Base-by-base conservation (phyloP, 2,797 vertebrate species). In the Danionella dracula region DNA sequence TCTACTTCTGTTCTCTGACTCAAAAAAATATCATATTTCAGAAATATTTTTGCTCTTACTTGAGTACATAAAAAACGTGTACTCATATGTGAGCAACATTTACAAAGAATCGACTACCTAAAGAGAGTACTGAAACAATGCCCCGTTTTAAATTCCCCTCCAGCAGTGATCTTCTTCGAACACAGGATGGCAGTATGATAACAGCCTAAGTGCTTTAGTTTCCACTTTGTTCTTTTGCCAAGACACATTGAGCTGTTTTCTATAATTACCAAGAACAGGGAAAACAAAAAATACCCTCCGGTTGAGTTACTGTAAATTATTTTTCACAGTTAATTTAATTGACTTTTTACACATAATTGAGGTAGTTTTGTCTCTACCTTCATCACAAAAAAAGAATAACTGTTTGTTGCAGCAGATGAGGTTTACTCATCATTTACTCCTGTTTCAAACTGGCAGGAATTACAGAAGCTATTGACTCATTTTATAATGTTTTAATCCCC, bases 321-420 rank as follows among this genome's bases (percentile, higher is more conserved):
- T 85, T 89, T 89, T 88, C 86, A 88, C 86, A 85, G 85, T 87
- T 90, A 88, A 91, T 90, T 91, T 89, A 88, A 90, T 90, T 89
- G 87, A 87, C 82, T 90, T 89, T 88, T 76, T 88, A 86, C 86
- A 84, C 82, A 87, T 87, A 88, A 90, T 89, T 76, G 82, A 87
- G 85, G 87, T 87, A 87, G 89, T 90, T 90, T 84, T 51, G 80
- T 79, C 79, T 83, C 60, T 69, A 75, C 81, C 83, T 83, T 81
- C 79, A 80, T 75, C 83, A 82, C 84, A 88, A 90, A 90, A 27
- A 84, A 88, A 88, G 83, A 88, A 84, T 81, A 86, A 82, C 85
- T 81, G 78, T 76, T 66, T 81, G 67, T 71, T n/a, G n/a, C n/a
- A n/a, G n/a, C n/a, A n/a, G n/a, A n/a, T n/a, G n/a, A n/a, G n/a